Evolutionary conservation across 2,797 vertebrate genomes (phyloP).

Genomic region (Fringilla coelebs): DNA sequence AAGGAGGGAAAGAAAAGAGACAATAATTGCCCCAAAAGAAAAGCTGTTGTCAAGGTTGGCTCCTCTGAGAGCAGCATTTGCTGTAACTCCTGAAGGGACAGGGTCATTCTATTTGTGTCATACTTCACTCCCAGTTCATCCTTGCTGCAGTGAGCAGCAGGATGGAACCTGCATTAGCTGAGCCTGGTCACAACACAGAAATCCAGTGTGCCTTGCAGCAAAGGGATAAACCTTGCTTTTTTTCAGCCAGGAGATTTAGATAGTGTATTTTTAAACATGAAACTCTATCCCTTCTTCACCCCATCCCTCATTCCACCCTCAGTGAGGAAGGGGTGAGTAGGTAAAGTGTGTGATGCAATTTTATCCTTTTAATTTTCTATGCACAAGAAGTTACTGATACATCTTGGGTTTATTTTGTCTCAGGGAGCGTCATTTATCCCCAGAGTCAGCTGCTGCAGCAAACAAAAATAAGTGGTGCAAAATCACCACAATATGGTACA

Average conservation of each 20-base stretch:
- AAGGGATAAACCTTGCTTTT: background rate
- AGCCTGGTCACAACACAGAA: conserved; percentile 1
- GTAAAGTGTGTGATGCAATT: background rate
- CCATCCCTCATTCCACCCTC: background rate
- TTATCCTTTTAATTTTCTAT: background rate
- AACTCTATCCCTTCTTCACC: background rate
- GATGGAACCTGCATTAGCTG: conserved; percentile 6
- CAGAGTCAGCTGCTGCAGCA: conserved; percentile 15
- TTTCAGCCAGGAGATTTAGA: background rate
- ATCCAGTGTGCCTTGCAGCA: background rate
- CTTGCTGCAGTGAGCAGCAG: background rate
- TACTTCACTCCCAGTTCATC: background rate
- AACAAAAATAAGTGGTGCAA: background rate
- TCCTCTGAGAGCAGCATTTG: conserved; percentile 31
- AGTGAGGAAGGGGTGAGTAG: background rate
- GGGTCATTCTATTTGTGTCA: background rate
- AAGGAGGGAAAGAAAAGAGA: conserved; percentile 10
- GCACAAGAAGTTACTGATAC: conserved; percentile 16
- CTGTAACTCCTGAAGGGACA: background rate
- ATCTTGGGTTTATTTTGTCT: conserved; percentile 43
- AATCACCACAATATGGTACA: background rate
- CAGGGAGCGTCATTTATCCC: conserved; percentile 22
- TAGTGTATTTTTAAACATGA: background rate
- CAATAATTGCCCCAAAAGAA: background rate
- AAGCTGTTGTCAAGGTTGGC: background rate